Evolutionary conservation across 2,797 vertebrate genomes (phyloP).

Genomic region (Propithecus perrieri): DNA sequence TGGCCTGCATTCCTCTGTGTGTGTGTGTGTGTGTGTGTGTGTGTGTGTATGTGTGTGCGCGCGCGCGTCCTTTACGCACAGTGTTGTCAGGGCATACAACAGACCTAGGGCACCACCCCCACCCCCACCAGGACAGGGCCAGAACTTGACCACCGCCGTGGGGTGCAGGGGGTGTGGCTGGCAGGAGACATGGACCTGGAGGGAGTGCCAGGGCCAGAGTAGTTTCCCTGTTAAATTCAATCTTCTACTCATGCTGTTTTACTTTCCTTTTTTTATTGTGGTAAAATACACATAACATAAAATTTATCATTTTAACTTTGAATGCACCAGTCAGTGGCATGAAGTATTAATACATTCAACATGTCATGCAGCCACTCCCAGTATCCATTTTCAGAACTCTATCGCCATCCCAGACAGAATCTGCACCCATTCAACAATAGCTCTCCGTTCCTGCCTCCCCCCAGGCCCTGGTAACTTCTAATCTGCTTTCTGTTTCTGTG

Average conservation of each 20-base stretch:
- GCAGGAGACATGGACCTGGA: not conserved
- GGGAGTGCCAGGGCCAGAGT: not conserved
- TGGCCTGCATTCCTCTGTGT: not conserved
- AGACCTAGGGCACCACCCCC: not conserved
- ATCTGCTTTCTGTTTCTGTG: not conserved
- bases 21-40: not conserved
- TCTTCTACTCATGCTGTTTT: not conserved
- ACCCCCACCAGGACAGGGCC: not conserved
- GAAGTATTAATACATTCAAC: not conserved
- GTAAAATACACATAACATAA: not conserved
- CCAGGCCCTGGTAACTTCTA: not conserved
- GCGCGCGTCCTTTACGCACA: not conserved
- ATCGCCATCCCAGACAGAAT: not conserved
- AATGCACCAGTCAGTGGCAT: not conserved
- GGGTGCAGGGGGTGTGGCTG: not conserved
- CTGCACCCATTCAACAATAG: not conserved
- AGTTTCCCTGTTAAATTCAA: not conserved
- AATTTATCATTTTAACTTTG: not conserved
- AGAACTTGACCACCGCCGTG: accelerated
- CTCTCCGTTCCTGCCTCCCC: too few relatives aligned
- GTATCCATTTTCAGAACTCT: not conserved
- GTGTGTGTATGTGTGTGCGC: not conserved
- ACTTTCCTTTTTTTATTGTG: not conserved
- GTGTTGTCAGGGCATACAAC: not conserved
- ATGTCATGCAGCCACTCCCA: not conserved